phyloP scores from a whole-genome alignment of 1,140 invertebrate species.

The Trinorchestia longiramus region DNA sequence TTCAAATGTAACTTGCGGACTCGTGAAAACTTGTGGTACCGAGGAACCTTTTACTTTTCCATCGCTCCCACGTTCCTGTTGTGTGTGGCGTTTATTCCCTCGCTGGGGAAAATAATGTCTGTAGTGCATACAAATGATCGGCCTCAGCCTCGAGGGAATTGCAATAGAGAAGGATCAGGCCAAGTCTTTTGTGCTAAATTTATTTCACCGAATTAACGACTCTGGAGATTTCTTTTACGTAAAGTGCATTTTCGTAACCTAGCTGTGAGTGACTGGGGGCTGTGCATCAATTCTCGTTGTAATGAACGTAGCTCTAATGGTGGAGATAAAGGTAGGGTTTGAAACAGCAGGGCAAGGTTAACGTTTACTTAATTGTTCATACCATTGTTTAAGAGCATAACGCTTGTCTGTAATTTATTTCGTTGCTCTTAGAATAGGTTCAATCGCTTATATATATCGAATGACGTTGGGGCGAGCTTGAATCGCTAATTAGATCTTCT shows the following conservation, averaged over 20 bases:
- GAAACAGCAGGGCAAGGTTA: background rate
- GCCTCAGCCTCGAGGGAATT: background rate
- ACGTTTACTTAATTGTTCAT: background rate
- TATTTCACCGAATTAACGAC: background rate
- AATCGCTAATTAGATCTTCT: background rate
- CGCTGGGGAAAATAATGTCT: background rate
- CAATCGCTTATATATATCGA: background rate
- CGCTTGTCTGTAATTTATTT: background rate
- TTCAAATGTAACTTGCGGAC: background rate
- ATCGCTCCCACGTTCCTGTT: background rate
- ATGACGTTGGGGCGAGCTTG: background rate
- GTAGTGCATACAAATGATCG: background rate
- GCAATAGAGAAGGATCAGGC: background rate
- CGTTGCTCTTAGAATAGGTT: background rate
- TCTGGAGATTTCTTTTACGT: background rate
- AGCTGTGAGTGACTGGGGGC: background rate
- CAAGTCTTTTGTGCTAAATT: background rate
- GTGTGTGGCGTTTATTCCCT: background rate
- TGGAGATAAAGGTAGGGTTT: background rate
- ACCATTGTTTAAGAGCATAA: background rate
- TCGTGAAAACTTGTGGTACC: background rate
- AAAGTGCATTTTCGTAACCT: background rate
- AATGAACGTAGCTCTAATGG: background rate
- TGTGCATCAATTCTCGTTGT: too few species aligned
- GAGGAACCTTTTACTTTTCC: background rate